A percentile compares a stretch with the other conserved stretches of the same genome.
Evolutionary conservation across 2,113 vertebrate genomes (phyloP).

Genomic region (Callopanchax toddi): DNA sequence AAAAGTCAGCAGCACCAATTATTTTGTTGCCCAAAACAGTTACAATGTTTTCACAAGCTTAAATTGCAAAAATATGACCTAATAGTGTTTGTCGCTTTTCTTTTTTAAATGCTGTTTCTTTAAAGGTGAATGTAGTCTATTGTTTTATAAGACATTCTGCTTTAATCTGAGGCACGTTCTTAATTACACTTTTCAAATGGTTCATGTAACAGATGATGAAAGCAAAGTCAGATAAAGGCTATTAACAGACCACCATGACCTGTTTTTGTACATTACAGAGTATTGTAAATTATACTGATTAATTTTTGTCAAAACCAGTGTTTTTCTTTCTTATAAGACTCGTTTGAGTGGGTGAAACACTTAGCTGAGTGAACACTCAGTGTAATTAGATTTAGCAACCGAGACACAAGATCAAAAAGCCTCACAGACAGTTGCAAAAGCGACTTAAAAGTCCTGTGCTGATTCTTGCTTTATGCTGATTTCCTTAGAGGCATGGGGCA

Average conservation of each 20-base stretch:
- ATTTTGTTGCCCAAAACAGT: too few species aligned
- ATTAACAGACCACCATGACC: not conserved
- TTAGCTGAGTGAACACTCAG: constrained; percentile 10
- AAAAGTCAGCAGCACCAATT: too few species aligned
- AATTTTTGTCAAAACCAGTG: constrained; percentile 1
- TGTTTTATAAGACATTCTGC: too few species aligned
- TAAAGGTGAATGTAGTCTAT: too few species aligned
- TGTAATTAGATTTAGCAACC: constrained; percentile 35
- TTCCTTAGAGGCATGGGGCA: constrained; percentile 59
- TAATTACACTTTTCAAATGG: too few species aligned
- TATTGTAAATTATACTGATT: not conserved
- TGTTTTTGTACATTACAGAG: constrained; percentile 1
- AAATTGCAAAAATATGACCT: too few species aligned
- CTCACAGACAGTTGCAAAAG: constrained; percentile 33
- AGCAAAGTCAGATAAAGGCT: constrained; percentile 1
- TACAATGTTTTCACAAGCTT: too few species aligned
- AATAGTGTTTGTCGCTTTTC: too few species aligned
- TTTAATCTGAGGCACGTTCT: too few species aligned
- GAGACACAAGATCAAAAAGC: constrained; percentile 25
- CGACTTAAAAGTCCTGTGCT: constrained; percentile 58
- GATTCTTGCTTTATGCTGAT: constrained; percentile 62
- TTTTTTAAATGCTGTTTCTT: too few species aligned
- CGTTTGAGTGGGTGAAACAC: constrained; percentile 10
- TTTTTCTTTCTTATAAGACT: constrained; percentile 19
- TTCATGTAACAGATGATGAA: not conserved